Conservation (phyloP, 2,888 invertebrate genomes). For the Drosophila austrosaltans region DNA sequence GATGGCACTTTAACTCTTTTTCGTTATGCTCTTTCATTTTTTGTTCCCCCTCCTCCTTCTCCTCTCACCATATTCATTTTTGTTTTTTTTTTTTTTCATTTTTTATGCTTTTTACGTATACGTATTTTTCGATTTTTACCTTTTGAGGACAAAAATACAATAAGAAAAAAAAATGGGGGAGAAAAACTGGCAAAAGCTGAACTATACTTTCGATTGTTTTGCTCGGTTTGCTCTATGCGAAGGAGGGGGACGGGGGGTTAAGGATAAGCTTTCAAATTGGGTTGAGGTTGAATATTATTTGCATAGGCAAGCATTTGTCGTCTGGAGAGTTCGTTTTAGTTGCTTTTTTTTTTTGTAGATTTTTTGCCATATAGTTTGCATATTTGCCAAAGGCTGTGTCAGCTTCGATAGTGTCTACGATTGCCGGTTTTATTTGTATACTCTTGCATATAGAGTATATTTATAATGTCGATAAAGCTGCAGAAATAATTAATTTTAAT, state of each 20-base stretch:
- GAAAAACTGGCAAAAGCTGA: constrained; percentile 8
- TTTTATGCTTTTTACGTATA: constrained; percentile 1
- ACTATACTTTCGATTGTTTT: constrained; percentile 41
- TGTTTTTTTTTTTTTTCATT: constrained; percentile 30
- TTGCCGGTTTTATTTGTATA: neutral
- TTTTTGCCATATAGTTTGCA: constrained; percentile 55
- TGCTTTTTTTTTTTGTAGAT: neutral
- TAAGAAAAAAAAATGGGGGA: constrained; percentile 14
- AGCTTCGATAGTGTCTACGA: constrained; percentile 15
- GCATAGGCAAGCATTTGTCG: constrained; percentile 66
- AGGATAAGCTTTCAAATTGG: constrained; percentile 14
- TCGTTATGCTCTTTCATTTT: constrained; percentile 29
- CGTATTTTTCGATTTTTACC: constrained; percentile 31
- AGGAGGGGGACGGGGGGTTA: neutral
- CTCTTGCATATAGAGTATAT: neutral
- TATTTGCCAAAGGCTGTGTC: constrained; percentile 38
- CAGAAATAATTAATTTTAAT: no score
- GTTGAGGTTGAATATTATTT: constrained; percentile 51
- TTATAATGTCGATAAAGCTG: neutral
- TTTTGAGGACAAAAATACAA: constrained; percentile 22
- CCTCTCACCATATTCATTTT: neutral
- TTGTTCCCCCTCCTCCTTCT: neutral
- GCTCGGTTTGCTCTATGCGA: constrained; percentile 20
- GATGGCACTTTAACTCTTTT: constrained; percentile 36
- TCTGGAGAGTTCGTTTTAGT: constrained; percentile 41